A percentile compares a stretch with the other conserved stretches of the same genome.
phyloP scores from a whole-genome alignment of 1,140 invertebrate species.

The Antheraea pernyi region DNA sequence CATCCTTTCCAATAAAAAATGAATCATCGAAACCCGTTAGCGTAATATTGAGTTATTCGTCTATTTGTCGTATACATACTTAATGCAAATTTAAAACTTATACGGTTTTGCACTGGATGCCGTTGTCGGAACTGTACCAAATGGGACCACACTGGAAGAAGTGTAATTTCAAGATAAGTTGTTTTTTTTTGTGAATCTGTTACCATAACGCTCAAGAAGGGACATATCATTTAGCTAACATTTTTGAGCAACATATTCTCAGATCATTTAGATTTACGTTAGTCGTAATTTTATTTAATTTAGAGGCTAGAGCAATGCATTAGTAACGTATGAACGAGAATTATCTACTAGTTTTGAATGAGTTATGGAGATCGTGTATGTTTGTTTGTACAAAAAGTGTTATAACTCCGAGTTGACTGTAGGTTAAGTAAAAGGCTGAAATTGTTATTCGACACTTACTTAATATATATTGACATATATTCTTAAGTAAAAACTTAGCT shows the following conservation, averaged over 20 bases:
- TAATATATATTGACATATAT: background rate
- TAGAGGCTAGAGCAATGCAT: constrained; percentile 25
- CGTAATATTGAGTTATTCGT: too few species aligned
- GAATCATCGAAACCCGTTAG: too few species aligned
- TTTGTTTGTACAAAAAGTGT: background rate
- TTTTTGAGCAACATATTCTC: background rate
- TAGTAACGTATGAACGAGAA: constrained; percentile 9
- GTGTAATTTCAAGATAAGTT: constrained; percentile 27
- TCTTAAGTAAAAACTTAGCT: background rate
- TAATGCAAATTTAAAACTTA: too few species aligned
- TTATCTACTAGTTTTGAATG: background rate
- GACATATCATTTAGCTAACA: constrained; percentile 60
- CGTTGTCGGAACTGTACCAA: too few species aligned
- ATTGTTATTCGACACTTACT: background rate
- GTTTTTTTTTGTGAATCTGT: constrained; percentile 52
- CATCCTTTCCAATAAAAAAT: too few species aligned
- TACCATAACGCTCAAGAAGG: constrained; percentile 68
- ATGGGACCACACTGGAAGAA: too few species aligned
- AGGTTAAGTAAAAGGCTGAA: background rate
- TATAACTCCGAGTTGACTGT: background rate
- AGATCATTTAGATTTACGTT: constrained; percentile 15
- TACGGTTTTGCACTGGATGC: too few species aligned
- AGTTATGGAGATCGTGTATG: too few species aligned
- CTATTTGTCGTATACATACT: too few species aligned
- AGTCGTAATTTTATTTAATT: constrained; percentile 17